A percentile compares a stretch with the other conserved stretches of the same genome.
phyloP scores from a whole-genome alignment of 2,113 vertebrate species.

The Corythoichthys haematopterus region DNA sequence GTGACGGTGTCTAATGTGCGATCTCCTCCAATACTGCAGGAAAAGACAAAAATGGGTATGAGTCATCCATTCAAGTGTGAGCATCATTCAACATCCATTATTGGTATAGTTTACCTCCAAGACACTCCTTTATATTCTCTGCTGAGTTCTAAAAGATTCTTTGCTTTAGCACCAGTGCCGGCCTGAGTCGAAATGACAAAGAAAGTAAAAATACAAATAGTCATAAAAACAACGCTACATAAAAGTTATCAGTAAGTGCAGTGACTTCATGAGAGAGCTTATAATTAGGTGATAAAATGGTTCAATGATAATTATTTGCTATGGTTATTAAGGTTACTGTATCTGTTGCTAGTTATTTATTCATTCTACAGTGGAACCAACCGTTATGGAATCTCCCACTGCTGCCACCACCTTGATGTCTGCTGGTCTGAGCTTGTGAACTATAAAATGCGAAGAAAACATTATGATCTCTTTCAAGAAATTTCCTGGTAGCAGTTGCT shows the following conservation, averaged over 20 bases:
- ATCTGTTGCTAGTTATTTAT: too few species aligned
- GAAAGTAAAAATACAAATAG: background rate
- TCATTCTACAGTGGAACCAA: constrained; percentile 55
- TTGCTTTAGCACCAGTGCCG: constrained; percentile 72
- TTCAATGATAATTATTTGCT: too few species aligned
- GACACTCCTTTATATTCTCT: constrained; percentile 78
- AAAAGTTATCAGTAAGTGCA: background rate
- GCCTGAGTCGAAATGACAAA: constrained; percentile 59
- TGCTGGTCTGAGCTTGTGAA: constrained; percentile 77
- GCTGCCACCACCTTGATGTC: constrained; percentile 84
- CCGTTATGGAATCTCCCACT: constrained; percentile 83
- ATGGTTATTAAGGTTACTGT: too few species aligned
- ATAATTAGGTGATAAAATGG: too few species aligned
- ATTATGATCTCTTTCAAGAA: background rate
- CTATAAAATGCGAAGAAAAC: constrained; percentile 48
- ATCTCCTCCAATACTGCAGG: constrained; percentile 82
- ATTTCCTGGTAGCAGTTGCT: background rate
- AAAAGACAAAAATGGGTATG: constrained; percentile 21
- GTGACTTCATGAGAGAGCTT: too few species aligned
- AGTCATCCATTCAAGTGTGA: background rate
- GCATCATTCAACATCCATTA: background rate
- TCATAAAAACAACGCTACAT: constrained; percentile 1
- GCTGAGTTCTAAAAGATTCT: constrained; percentile 39
- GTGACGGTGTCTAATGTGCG: constrained; percentile 72
- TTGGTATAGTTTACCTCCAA: constrained; percentile 79